Evolutionary conservation across 2,113 vertebrate species (phyloP).

Genomic region (Perca schrenkii): DNA sequence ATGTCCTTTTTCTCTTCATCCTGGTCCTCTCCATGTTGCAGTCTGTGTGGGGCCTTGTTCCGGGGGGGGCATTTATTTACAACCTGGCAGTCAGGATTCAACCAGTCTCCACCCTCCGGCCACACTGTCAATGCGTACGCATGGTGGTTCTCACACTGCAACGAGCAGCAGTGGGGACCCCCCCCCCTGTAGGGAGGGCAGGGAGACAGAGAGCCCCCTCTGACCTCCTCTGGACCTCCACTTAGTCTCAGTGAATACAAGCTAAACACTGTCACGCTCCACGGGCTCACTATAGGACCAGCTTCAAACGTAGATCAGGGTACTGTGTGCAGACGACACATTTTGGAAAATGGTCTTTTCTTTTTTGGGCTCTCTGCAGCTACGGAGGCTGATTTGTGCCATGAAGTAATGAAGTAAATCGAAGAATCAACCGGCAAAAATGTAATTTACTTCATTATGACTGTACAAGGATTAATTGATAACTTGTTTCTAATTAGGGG

Average conservation of each 20-base stretch:
- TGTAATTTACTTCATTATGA: too few relatives aligned
- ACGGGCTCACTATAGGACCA: neutral
- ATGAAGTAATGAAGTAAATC: neutral
- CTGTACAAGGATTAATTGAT: too few relatives aligned
- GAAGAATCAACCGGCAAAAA: too few relatives aligned
- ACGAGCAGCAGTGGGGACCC: constrained; percentile 38
- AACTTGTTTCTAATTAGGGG: too few relatives aligned
- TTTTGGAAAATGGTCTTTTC: neutral
- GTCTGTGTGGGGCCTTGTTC: constrained; percentile 27
- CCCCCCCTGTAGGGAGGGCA: constrained; percentile 12
- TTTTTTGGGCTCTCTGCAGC: neutral
- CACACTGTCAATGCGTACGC: constrained; percentile 10
- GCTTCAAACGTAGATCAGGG: neutral
- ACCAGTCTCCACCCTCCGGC: constrained; percentile 22
- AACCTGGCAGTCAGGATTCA: constrained; percentile 38
- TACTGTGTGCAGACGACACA: neutral
- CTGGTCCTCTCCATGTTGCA: neutral
- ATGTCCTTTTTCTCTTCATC: neutral
- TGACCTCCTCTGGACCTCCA: constrained; percentile 41
- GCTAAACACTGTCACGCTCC: constrained; percentile 7
- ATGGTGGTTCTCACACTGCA: constrained; percentile 34
- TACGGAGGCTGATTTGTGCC: neutral
- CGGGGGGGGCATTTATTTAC: constrained; percentile 40
- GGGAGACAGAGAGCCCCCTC: constrained; percentile 12
- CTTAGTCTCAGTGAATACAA: constrained; percentile 22